A percentile compares a stretch with the other conserved stretches of the same genome.
phyloP scores from a whole-genome alignment of 2,888 invertebrate species.

The Nymphalis urticae region DNA sequence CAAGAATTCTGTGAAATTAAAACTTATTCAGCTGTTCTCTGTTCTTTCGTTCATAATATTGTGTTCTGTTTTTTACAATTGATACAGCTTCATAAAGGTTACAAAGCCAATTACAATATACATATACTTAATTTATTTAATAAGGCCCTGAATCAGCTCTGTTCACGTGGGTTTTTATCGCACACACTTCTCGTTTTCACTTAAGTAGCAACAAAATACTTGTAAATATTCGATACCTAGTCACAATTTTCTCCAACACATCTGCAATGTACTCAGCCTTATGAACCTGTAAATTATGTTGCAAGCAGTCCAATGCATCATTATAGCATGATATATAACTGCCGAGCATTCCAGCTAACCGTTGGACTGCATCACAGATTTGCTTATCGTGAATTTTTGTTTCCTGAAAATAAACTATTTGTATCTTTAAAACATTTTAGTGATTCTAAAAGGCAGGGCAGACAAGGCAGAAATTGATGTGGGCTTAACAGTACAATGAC shows the following conservation, averaged over 20 bases:
- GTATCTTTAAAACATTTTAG: constrained; percentile 6
- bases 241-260: constrained; percentile 50
- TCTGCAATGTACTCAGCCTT: constrained; percentile 53
- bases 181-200: too few species aligned
- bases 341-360: constrained; percentile 53
- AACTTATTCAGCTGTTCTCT: background rate
- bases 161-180: background rate
- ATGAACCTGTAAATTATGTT: constrained; percentile 65
- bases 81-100: too few species aligned
- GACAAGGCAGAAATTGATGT: too few species aligned
- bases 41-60: too few species aligned
- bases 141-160: too few species aligned
- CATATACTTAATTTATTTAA: too few species aligned
- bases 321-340: constrained; percentile 60
- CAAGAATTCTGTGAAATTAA: constrained; percentile 55
- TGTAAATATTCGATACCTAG: constrained; percentile 47
- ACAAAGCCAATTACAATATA: too few species aligned
- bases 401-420: constrained; percentile 43
- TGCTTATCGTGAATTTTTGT: constrained; percentile 54
- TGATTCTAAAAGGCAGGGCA: too few species aligned
- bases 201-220: background rate
- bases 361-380: constrained; percentile 51
- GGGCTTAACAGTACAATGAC: too few species aligned
- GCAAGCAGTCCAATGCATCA: constrained; percentile 52
- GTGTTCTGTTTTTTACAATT: too few species aligned